Percentiles rank a stretch among this genome's conserved stretches.
phyloP scores from a whole-genome alignment of 2,888 invertebrate genomes.

The Auanema sp. region DNA sequence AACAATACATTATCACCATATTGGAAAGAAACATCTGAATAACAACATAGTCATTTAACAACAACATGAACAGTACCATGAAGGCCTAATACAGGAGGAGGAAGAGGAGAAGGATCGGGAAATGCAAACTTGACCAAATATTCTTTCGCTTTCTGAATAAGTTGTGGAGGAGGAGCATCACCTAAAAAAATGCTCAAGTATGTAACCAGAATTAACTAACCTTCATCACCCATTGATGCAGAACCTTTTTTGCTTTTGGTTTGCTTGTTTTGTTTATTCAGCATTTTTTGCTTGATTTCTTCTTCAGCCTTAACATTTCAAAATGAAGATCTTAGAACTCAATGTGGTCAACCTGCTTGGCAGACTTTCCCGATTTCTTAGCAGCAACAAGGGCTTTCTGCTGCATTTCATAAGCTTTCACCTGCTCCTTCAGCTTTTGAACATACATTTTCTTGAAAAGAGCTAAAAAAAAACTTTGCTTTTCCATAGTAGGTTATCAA shows the following conservation, averaged over 20 bases:
- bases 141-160: constrained; percentile 87
- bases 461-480: too few species aligned
- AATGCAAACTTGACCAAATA: constrained; percentile 97
- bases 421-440: constrained; percentile 90
- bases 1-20: constrained; percentile 79
- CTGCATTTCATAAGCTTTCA: constrained; percentile 96
- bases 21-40: constrained; percentile 80
- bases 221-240: constrained; percentile 33
- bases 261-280: constrained; percentile 38
- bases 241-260: constrained; percentile 31
- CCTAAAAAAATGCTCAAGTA: too few species aligned
- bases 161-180: constrained; percentile 78
- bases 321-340: too few species aligned
- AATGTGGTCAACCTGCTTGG: constrained; percentile 73
- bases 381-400: constrained; percentile 91
- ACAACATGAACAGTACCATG: constrained; percentile 73
- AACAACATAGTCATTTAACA: neutral
- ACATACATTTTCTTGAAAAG: constrained; percentile 96
- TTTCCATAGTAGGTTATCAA: too few species aligned
- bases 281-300: constrained; percentile 39
- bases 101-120: constrained; percentile 92
- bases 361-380: constrained; percentile 93
- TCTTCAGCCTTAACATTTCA: constrained; percentile 72
- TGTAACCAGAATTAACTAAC: too few species aligned
- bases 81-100: constrained; percentile 92